phyloP scores from a whole-genome alignment of 2,113 vertebrate species.

The Pelmatolapia mariae region DNA sequence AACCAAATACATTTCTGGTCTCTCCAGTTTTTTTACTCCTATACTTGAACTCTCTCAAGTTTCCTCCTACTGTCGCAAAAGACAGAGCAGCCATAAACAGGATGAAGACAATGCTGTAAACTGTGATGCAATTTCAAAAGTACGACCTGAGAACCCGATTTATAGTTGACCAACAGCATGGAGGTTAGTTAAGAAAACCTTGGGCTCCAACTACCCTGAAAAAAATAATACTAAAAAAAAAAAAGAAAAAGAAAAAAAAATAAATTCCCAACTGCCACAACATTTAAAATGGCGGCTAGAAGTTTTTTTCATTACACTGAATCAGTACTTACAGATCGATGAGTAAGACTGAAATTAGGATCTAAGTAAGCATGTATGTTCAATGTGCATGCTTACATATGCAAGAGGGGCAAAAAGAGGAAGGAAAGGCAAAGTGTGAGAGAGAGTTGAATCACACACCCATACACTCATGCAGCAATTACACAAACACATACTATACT shows the following conservation, averaged over 20 bases:
- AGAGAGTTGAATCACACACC: conserved; percentile 39
- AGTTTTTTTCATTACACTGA: background rate
- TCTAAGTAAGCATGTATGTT: background rate
- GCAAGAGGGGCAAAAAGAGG: conserved; percentile 34
- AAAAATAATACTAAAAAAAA: background rate
- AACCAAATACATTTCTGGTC: background rate
- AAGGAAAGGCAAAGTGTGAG: conserved; percentile 32
- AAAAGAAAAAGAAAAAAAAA: background rate
- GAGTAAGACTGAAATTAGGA: background rate
- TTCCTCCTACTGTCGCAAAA: background rate
- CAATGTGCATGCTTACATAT: background rate
- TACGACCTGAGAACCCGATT: background rate
- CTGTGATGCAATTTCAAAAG: conserved; percentile 34
- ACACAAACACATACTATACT: conserved; percentile 2
- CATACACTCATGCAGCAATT: conserved; percentile 11
- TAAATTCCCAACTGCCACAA: background rate
- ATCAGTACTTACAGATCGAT: background rate
- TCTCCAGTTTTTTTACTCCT: background rate
- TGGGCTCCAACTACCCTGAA: background rate
- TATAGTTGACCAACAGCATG: conserved; percentile 31
- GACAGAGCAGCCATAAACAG: conserved; percentile 44
- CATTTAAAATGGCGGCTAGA: background rate
- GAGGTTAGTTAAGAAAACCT: background rate
- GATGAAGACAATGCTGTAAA: conserved; percentile 41
- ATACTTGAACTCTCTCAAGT: background rate